Conservation (phyloP, 1,140 invertebrate species). For the Tetramorium parvispinum region DNA sequence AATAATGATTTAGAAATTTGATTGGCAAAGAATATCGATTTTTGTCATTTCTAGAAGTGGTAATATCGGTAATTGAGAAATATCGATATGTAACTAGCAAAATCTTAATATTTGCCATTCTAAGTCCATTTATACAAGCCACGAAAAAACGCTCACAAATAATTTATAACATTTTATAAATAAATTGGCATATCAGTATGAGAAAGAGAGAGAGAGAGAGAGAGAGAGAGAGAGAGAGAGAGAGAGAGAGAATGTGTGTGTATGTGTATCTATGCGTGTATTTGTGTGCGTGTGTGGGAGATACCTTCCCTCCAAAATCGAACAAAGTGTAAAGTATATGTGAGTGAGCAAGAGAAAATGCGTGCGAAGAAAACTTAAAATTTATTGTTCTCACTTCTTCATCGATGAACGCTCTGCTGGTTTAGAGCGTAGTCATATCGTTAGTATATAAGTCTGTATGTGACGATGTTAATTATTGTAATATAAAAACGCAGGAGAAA, state of each 20-base stretch:
- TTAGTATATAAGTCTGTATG: slow-evolving; percentile 84
- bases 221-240: background rate
- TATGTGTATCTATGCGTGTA: background rate
- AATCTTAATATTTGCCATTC: slow-evolving; percentile 27
- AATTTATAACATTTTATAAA: slow-evolving; percentile 82
- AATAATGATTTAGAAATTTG: slow-evolving; percentile 6
- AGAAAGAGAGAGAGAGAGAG: background rate
- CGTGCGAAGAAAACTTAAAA: slow-evolving; percentile 70
- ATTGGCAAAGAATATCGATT: background rate
- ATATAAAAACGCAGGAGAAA: slow-evolving; percentile 75
- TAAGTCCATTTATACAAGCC: slow-evolving; percentile 47
- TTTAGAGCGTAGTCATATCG: slow-evolving; percentile 85
- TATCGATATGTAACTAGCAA: slow-evolving; percentile 32
- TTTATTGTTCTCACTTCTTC: slow-evolving; percentile 80
- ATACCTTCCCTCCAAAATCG: slow-evolving; percentile 60
- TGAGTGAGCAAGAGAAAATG: slow-evolving; percentile 9
- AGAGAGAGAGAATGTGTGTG: background rate
- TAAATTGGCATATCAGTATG: slow-evolving; percentile 83
- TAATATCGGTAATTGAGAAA: slow-evolving; percentile 30
- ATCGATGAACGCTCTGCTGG: slow-evolving; percentile 84
- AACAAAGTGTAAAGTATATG: slow-evolving; percentile 22
- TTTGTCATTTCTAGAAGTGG: slow-evolving; percentile 10
- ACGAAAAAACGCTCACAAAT: slow-evolving; percentile 68
- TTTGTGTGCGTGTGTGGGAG: background rate
- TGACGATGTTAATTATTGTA: slow-evolving; percentile 85